A percentile compares a stretch with the other conserved stretches of the same genome.
These are phyloP conservation scores for Nemopilema nomurai DNA, from an alignment of 30 jellyfish, hydroid and myxozoan species.

Conservation along the genomic window DNA sequence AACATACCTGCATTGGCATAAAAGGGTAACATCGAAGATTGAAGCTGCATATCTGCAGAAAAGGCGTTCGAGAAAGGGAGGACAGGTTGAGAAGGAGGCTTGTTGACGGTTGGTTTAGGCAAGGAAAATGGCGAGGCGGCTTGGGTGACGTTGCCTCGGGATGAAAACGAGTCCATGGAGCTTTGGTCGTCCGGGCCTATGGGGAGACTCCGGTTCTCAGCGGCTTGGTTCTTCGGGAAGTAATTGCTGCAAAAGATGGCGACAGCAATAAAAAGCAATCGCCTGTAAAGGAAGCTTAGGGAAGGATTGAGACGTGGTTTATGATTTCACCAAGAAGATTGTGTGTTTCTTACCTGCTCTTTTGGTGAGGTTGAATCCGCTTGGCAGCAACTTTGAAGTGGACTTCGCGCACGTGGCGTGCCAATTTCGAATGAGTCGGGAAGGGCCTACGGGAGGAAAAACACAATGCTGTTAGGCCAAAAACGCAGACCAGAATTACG, in stretches of 20 bases:
- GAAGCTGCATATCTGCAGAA: conserved; percentile 45
- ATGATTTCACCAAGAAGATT: too few relatives aligned
- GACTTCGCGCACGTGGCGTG: conserved; percentile 95
- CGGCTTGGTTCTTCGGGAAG: conserved; percentile 86
- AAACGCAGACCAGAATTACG: not conserved
- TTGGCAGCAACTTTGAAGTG: conserved; percentile 91
- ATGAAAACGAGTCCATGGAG: conserved; percentile 35
- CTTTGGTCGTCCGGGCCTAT: conserved; percentile 39
- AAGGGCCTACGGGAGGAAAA: conserved; percentile 67
- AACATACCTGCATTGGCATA: conserved; percentile 54
- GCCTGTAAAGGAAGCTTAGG: too few relatives aligned
- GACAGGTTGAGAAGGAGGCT: conserved; percentile 56
- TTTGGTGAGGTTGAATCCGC: conserved; percentile 75
- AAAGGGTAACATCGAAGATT: conserved; percentile 66
- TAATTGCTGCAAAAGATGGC: conserved; percentile 44
- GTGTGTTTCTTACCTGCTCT: conserved; percentile 69
- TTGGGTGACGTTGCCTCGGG: conserved; percentile 37
- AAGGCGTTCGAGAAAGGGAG: conserved; percentile 41
- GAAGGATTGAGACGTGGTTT: too few relatives aligned
- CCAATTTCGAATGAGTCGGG: conserved; percentile 84
- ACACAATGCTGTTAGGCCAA: not conserved
- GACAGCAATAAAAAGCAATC: not conserved
- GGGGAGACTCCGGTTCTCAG: conserved; percentile 28
- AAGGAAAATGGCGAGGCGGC: conserved; percentile 31
- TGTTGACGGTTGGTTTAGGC: conserved; percentile 22